A percentile compares a stretch with the other conserved stretches of the same genome.
Conservation (phyloP, 2,113 vertebrate species). For the Trachemys scripta region DNA sequence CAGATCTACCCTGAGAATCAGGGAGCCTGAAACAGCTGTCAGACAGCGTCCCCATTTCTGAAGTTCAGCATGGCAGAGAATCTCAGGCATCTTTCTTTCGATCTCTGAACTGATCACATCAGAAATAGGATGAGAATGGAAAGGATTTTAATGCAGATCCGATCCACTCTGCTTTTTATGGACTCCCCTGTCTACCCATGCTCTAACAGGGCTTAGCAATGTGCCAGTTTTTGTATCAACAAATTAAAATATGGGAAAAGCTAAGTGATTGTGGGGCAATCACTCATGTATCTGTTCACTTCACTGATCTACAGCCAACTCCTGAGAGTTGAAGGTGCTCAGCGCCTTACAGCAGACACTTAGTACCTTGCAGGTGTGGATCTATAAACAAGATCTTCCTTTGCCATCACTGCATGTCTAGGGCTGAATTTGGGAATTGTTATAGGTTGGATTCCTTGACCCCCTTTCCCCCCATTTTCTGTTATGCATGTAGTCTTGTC, state of each 20-base stretch:
- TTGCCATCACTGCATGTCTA: not conserved
- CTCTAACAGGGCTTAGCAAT: not conserved
- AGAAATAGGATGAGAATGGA: not conserved
- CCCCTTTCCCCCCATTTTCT: not conserved
- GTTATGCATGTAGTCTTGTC: not conserved
- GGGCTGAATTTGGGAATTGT: not conserved
- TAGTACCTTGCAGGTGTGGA: not conserved
- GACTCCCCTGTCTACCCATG: not conserved
- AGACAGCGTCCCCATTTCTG: not conserved
- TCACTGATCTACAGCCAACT: not conserved
- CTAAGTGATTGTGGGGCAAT: not conserved
- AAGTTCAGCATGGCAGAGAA: not conserved
- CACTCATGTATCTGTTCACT: not conserved
- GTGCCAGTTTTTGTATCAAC: not conserved
- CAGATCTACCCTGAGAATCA: not conserved
- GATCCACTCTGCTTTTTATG: not conserved
- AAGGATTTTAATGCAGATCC: not conserved
- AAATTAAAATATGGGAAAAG: not conserved
- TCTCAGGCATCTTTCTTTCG: not conserved
- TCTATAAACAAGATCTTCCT: not conserved
- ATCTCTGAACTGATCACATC: not conserved
- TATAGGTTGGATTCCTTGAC: not conserved
- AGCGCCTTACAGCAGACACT: not conserved
- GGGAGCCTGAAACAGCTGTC: not conserved
- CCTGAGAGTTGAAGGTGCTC: not conserved